Percentiles rank a stretch among this genome's conserved stretches.
Evolutionary conservation across 2,113 vertebrate species (phyloP).

Genomic region (Oreochromis aureus): DNA sequence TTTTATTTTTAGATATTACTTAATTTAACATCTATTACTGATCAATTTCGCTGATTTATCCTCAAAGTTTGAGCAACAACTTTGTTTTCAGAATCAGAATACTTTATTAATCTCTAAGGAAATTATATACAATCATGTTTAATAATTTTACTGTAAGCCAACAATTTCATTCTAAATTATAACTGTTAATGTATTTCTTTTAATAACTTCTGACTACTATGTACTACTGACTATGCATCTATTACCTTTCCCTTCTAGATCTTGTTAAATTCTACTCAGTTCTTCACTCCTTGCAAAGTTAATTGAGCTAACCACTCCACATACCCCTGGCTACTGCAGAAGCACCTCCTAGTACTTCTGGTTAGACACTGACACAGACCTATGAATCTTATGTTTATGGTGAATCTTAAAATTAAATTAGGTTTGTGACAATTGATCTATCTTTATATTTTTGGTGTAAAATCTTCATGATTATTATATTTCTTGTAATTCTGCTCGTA

Average conservation of each 20-base stretch:
- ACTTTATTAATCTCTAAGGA: not conserved
- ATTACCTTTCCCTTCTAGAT: not conserved
- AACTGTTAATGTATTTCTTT: not conserved
- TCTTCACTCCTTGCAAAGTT: not conserved
- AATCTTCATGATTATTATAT: not conserved
- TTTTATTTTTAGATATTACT: not conserved
- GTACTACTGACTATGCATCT: not conserved
- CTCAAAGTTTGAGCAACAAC: not conserved
- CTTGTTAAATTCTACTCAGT: not conserved
- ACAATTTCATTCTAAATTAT: not conserved
- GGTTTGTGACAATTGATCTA: not conserved
- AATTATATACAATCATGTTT: not conserved
- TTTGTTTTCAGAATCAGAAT: not conserved
- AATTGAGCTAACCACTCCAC: not conserved
- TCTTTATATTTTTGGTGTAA: not conserved
- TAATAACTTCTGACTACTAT: not conserved
- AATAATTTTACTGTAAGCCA: not conserved
- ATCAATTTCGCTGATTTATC: not conserved
- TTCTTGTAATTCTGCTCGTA: not conserved
- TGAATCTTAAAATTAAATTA: not conserved
- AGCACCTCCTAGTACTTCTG: not conserved
- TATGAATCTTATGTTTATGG: not conserved
- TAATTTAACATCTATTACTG: not conserved
- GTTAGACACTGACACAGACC: not conserved
- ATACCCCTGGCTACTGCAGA: not conserved